Evolutionary conservation across 2,888 invertebrate species (phyloP).

Genomic region (Philopedon plagiatum): DNA sequence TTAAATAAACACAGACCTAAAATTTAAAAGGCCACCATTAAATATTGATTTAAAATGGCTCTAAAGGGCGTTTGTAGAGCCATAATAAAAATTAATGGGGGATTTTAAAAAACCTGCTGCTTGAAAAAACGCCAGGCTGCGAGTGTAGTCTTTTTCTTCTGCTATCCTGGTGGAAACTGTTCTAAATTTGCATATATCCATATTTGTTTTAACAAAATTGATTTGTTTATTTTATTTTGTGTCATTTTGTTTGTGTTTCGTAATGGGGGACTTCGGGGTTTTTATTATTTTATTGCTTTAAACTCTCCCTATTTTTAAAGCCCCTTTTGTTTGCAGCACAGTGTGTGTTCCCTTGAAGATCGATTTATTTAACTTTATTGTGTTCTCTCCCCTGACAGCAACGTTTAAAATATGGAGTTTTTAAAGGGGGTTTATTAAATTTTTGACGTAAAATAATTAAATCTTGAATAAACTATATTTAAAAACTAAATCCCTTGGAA

Average conservation of each 20-base stretch:
- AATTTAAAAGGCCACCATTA: not conserved
- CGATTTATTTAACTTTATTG: not conserved
- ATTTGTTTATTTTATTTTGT: constrained; percentile 49
- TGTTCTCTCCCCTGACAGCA: not conserved
- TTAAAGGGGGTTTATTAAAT: constrained; percentile 21
- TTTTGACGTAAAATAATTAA: constrained; percentile 14
- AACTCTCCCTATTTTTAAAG: too few relatives aligned
- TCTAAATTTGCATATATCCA: constrained; percentile 61
- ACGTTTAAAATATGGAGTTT: not conserved
- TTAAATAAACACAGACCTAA: constrained; percentile 15
- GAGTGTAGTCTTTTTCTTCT: constrained; percentile 45
- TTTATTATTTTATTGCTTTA: not conserved
- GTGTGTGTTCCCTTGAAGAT: not conserved
- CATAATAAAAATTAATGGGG: constrained; percentile 8
- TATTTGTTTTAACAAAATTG: constrained; percentile 51
- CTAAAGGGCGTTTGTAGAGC: not conserved
- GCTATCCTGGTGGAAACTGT: constrained; percentile 59
- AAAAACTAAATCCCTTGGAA: constrained; percentile 57
- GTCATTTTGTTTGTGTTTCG: constrained; percentile 39
- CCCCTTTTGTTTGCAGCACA: too few relatives aligned
- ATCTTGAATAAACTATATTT: constrained; percentile 24
- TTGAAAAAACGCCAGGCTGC: constrained; percentile 14
- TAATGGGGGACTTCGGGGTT: not conserved
- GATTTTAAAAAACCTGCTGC: constrained; percentile 3
- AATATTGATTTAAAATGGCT: constrained; percentile 32